Conservation (phyloP, 2,888 invertebrate genomes). For the Allacma fusca region DNA sequence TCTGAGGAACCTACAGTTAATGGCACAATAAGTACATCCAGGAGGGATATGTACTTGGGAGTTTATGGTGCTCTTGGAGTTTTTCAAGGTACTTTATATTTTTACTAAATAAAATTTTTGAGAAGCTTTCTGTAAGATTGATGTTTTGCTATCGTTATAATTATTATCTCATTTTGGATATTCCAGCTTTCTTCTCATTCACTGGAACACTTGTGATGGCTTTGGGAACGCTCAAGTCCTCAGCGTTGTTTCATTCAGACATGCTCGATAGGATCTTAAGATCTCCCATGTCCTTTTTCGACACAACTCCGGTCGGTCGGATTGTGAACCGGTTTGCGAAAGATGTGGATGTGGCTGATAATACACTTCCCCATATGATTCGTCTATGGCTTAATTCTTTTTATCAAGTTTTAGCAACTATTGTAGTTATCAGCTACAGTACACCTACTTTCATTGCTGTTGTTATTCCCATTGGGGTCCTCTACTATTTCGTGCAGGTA, state of each 20-base stretch:
- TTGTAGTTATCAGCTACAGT: constrained; percentile 73
- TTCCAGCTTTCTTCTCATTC: constrained; percentile 36
- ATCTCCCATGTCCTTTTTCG: constrained; percentile 78
- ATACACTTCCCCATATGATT: constrained; percentile 53
- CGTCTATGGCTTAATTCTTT: constrained; percentile 56
- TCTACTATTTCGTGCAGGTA: constrained; percentile 69
- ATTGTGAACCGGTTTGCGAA: constrained; percentile 54
- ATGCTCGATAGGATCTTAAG: constrained; percentile 73
- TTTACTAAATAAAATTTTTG: constrained; percentile 62
- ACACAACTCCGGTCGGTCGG: constrained; percentile 78
- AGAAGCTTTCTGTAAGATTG: no score
- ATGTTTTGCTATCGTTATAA: no score
- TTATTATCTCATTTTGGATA: neutral
- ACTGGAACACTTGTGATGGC: constrained; percentile 66
- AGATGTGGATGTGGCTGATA: constrained; percentile 52
- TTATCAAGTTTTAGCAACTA: constrained; percentile 75
- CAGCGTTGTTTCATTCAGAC: constrained; percentile 72
- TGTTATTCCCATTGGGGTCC: constrained; percentile 79
- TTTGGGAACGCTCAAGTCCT: constrained; percentile 69
- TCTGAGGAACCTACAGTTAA: constrained; percentile 54
- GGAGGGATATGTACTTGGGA: constrained; percentile 81
- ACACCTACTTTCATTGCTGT: constrained; percentile 83
- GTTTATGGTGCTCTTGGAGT: constrained; percentile 79
- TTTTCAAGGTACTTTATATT: constrained; percentile 69
- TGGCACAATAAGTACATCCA: constrained; percentile 66